Conservation (phyloP, 2,888 invertebrate species). For the Meiosimyza decipiens region DNA sequence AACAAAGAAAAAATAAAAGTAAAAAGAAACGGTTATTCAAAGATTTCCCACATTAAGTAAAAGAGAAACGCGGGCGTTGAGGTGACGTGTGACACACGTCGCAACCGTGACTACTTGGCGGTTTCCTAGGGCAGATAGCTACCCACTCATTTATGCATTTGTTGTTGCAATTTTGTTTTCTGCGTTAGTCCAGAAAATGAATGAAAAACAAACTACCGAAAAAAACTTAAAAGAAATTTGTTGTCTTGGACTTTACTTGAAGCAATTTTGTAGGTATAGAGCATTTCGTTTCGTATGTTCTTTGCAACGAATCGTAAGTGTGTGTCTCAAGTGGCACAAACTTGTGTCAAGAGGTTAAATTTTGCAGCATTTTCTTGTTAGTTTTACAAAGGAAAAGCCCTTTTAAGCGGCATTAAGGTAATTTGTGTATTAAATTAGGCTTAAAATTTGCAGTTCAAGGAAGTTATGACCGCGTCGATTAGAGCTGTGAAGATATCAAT, state of each 20-base stretch:
- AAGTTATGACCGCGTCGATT: no score
- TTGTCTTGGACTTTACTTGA: background rate
- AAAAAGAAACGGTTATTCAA: background rate
- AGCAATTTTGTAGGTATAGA: background rate
- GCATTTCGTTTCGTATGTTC: background rate
- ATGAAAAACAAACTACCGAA: background rate
- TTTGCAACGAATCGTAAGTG: background rate
- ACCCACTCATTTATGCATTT: background rate
- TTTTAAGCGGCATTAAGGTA: no score
- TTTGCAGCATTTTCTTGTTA: background rate
- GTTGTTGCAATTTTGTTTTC: conserved; percentile 3
- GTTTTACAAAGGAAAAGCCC: no score
- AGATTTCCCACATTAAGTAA: conserved; percentile 1
- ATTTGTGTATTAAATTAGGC: no score
- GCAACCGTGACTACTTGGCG: no score
- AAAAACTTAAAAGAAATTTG: background rate
- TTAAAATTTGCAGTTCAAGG: no score
- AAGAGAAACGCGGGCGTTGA: background rate
- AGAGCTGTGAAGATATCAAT: no score
- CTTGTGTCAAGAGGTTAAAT: conserved; percentile 22
- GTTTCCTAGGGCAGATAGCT: background rate
- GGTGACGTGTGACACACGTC: no score
- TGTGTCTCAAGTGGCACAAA: conserved; percentile 15
- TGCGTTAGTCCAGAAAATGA: background rate
- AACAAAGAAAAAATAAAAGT: no score